Percentiles rank a stretch among this genome's conserved stretches.
These are phyloP conservation scores for Pachycephala philippinensis DNA, from an alignment of 2,113 vertebrate genomes.

Conservation along the genomic window DNA sequence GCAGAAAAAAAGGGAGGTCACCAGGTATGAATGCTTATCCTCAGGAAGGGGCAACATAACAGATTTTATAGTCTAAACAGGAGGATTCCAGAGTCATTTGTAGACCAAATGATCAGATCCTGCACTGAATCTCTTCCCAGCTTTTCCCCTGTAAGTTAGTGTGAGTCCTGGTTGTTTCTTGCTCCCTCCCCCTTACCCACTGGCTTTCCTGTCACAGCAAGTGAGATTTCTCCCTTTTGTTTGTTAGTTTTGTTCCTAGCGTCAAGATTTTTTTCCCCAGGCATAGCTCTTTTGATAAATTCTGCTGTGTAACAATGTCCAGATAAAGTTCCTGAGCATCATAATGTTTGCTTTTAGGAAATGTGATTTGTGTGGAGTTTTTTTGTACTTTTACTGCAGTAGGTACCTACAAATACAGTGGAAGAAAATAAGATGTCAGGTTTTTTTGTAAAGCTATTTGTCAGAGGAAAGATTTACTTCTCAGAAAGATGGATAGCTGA, in stretches of 20 bases:
- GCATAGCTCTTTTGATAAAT: not conserved
- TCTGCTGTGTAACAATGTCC: not conserved
- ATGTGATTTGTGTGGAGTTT: not conserved
- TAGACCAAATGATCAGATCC: not conserved
- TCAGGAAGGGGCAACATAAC: not conserved
- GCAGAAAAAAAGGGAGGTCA: not conserved
- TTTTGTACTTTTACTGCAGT: not conserved
- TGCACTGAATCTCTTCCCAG: not conserved
- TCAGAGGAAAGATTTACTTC: not conserved
- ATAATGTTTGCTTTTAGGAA: not conserved
- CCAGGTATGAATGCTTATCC: not conserved
- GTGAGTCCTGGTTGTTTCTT: not conserved
- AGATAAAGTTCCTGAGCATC: not conserved
- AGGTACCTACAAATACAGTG: not conserved
- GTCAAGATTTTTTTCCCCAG: not conserved
- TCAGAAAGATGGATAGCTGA: not conserved
- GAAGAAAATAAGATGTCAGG: not conserved
- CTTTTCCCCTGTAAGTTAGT: not conserved
- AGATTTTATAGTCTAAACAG: not conserved
- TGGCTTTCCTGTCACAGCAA: not conserved
- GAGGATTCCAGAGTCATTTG: not conserved
- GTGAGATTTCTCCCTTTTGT: not conserved
- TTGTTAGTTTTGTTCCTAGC: not conserved
- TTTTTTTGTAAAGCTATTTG: not conserved
- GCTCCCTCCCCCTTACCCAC: fast-evolving